Evolutionary conservation across 1,140 invertebrate genomes (phyloP).

Genomic region (Drosophila repleta): DNA sequence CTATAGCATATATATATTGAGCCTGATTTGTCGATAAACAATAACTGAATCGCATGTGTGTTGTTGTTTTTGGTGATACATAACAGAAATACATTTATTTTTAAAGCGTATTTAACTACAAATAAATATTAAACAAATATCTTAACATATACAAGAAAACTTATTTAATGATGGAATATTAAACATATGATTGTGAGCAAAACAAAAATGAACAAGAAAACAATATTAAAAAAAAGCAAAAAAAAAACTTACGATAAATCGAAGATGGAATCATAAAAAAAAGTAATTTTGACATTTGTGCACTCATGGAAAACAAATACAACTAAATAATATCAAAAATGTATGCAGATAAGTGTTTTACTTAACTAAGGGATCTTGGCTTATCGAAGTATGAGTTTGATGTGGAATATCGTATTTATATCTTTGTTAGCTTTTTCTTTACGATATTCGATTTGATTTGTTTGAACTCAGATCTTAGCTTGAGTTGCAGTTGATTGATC

Average conservation of each 20-base stretch:
- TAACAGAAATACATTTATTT: slow-evolving; percentile 72
- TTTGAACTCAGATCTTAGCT: no score
- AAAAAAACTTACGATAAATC: slow-evolving; percentile 12
- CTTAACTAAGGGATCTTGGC: background rate
- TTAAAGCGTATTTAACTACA: slow-evolving; percentile 61
- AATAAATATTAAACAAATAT: slow-evolving; percentile 42
- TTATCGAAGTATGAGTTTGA: no score
- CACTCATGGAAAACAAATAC: slow-evolving; percentile 69
- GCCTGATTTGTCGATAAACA: slow-evolving; percentile 29
- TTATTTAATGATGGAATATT: slow-evolving; percentile 61
- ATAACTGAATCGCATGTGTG: slow-evolving; percentile 71
- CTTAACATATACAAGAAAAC: slow-evolving; percentile 46
- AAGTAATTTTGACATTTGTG: slow-evolving; percentile 70
- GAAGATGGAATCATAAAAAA: slow-evolving; percentile 37
- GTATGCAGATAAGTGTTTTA: slow-evolving; percentile 15
- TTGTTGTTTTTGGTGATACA: slow-evolving; percentile 75
- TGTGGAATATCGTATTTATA: no score
- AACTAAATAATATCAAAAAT: slow-evolving; percentile 76
- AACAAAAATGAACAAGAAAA: slow-evolving; percentile 31
- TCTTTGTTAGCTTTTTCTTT: no score
- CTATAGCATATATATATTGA: background rate
- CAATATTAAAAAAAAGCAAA: slow-evolving; percentile 8
- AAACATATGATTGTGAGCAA: slow-evolving; percentile 74
- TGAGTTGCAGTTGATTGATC: no score
- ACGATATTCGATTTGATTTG: no score